Percentiles rank a stretch among this genome's conserved stretches.
Conservation (phyloP, 2,888 invertebrate genomes). For the Ectemnius lituratus region DNA sequence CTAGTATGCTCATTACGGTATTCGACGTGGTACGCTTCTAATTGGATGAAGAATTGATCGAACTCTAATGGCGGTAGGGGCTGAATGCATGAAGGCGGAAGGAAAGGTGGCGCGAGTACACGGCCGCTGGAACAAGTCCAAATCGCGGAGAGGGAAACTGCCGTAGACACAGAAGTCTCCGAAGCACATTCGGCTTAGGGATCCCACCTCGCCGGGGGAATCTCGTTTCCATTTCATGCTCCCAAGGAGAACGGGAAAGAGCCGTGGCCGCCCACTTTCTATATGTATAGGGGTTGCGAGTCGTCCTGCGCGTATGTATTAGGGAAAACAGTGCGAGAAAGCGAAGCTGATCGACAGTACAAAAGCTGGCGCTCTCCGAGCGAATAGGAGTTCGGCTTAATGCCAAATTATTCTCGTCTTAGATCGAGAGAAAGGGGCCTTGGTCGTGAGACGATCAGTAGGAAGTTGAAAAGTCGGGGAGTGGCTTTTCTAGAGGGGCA, state of each 20-base stretch:
- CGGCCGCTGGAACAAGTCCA: constrained; percentile 51
- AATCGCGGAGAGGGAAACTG: constrained; percentile 18
- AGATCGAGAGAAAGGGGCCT: not conserved
- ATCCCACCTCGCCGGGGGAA: not conserved
- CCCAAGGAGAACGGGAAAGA: constrained; percentile 9
- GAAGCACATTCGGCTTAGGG: constrained; percentile 5
- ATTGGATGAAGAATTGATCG: constrained; percentile 61
- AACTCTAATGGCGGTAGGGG: constrained; percentile 42
- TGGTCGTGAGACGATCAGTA: not conserved
- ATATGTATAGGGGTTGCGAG: no score
- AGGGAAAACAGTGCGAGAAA: constrained; percentile 46
- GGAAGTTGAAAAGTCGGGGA: constrained; percentile 3
- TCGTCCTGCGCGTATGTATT: no score
- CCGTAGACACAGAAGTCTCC: constrained; percentile 10
- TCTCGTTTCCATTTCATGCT: constrained; percentile 22
- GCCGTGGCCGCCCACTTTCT: not conserved
- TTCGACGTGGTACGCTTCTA: constrained; percentile 36
- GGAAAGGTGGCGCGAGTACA: constrained; percentile 11
- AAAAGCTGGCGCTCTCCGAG: constrained; percentile 52
- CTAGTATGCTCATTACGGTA: constrained; percentile 43
- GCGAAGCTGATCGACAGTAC: constrained; percentile 56
- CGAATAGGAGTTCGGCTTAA: constrained; percentile 58
- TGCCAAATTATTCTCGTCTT: constrained; percentile 64
- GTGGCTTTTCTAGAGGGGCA: constrained; percentile 44
- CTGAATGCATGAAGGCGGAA: constrained; percentile 10